A percentile compares a stretch with the other conserved stretches of the same genome.
These are phyloP conservation scores for Pachyseris speciosa DNA, from an alignment of 64 coral and sea anemone species.

Conservation along the genomic window DNA sequence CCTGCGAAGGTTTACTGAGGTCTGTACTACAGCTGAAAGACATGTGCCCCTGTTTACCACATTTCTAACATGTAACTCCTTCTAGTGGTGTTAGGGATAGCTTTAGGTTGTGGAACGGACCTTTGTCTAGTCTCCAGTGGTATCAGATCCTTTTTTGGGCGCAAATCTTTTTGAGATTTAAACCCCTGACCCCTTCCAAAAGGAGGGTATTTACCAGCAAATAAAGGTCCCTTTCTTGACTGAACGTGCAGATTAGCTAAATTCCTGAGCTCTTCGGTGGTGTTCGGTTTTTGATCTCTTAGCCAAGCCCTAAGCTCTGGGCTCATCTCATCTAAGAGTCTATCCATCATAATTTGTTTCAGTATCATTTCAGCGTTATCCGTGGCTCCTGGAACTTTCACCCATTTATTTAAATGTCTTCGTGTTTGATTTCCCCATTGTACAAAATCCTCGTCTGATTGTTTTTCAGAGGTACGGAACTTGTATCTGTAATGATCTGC, in stretches of 20 bases:
- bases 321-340: conserved; percentile 43
- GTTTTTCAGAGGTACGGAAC: not conserved
- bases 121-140: not conserved
- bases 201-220: conserved; percentile 47
- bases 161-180: not conserved
- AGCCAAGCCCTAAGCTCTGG: conserved; percentile 56
- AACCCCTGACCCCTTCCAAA: not conserved
- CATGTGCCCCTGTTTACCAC: not conserved
- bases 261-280: conserved; percentile 34
- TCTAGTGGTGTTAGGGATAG: not conserved
- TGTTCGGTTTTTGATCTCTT: conserved; percentile 45
- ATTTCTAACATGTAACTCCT: not conserved
- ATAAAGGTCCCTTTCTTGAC: conserved; percentile 39
- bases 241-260: conserved; percentile 51
- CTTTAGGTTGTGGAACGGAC: not conserved
- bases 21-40: not conserved
- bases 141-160: not conserved
- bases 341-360: conserved; percentile 7
- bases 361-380: conserved; percentile 36
- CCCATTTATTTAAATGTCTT: too few species aligned
- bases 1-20: not conserved
- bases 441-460: conserved; percentile 15
- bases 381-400: conserved; percentile 38
- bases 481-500: conserved; percentile 13
- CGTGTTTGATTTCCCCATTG: conserved; percentile 40